These are phyloP conservation scores for Harmothoe impar DNA, from an alignment of 2,888 invertebrate species.

Conservation along the genomic window DNA sequence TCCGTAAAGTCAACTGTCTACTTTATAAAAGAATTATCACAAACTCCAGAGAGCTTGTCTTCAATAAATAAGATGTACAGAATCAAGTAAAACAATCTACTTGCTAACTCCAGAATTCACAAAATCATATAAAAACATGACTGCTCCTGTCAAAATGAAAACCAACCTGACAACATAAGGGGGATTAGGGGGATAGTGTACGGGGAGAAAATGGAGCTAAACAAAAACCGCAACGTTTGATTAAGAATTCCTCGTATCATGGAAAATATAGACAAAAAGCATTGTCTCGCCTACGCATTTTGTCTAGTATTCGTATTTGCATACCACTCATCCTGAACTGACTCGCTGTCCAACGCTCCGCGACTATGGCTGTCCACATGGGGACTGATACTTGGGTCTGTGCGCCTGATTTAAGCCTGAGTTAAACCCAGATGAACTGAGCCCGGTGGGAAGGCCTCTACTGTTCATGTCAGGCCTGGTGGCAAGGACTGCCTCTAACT, in stretches of 20 bases:
- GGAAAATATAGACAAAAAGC: constrained; percentile 61
- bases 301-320: constrained; percentile 62
- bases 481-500: no score
- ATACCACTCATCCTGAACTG: constrained; percentile 60
- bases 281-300: constrained; percentile 62
- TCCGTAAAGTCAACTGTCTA: constrained; percentile 44
- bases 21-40: not conserved
- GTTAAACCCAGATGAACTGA: not conserved
- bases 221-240: constrained; percentile 57
- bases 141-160: constrained; percentile 43
- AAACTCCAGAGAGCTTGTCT: not conserved
- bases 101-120: not conserved
- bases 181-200: not conserved
- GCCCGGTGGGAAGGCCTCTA: not conserved
- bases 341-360: constrained; percentile 40
- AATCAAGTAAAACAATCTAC: not conserved
- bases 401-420: constrained; percentile 57
- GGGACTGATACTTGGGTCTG: constrained; percentile 51
- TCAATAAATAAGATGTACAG: not conserved
- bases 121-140: constrained; percentile 3
- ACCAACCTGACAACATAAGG: not conserved
- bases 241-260: constrained; percentile 61
- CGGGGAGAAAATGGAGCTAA: constrained; percentile 46
- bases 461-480: no score
- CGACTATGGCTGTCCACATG: constrained; percentile 29